Conservation (phyloP, 2,888 invertebrate species). For the Acanthosepion pharaonis region DNA sequence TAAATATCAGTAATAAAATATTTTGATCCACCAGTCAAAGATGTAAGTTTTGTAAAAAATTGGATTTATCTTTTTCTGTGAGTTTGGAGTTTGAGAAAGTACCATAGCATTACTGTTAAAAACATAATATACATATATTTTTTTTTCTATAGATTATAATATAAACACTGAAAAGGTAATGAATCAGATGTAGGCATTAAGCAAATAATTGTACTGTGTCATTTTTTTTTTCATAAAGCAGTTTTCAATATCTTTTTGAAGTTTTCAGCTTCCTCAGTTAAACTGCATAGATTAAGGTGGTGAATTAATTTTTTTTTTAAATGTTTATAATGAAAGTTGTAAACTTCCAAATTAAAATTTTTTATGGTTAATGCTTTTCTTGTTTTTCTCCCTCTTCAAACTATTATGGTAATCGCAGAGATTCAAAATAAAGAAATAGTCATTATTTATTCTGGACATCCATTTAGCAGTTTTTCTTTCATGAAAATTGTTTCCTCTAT, state of each 20-base stretch:
- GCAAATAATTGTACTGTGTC: background rate
- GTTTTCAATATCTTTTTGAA: no score
- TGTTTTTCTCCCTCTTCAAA: background rate
- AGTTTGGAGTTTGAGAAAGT: conserved; percentile 6
- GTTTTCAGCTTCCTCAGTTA: no score
- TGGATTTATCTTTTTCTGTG: background rate
- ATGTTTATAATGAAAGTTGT: background rate
- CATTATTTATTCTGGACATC: background rate
- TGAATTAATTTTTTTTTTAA: no score
- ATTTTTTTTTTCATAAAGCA: background rate
- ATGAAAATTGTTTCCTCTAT: background rate
- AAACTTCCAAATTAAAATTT: background rate
- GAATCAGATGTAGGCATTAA: background rate
- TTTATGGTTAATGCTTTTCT: background rate
- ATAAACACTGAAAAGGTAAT: background rate
- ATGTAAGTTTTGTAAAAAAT: background rate
- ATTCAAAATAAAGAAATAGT: background rate
- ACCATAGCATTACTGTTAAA: background rate
- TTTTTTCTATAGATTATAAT: background rate
- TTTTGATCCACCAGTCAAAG: background rate
- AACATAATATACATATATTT: background rate
- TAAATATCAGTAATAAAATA: background rate
- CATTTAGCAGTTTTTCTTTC: background rate
- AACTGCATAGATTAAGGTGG: no score
- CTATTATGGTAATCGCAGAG: no score